These are phyloP conservation scores for Uropsilus gracilis DNA, from an alignment of 2,113 vertebrate species.

Conservation along the genomic window DNA sequence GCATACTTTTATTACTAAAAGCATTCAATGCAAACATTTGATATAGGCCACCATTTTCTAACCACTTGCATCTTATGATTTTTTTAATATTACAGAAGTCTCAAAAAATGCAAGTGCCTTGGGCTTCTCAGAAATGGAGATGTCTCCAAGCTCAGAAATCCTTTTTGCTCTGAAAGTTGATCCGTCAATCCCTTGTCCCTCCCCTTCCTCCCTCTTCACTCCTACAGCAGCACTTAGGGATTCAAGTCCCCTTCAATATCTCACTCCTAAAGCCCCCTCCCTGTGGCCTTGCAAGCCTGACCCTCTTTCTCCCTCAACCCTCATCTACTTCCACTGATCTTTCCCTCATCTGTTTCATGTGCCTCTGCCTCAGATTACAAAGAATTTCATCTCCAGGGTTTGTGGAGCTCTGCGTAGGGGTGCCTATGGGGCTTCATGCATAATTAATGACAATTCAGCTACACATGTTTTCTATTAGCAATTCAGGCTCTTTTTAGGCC, in stretches of 20 bases:
- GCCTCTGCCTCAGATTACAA: background rate
- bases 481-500: constrained; percentile 72
- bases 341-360: background rate
- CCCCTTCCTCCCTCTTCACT: background rate
- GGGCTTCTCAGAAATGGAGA: background rate
- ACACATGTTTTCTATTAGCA: constrained; percentile 75
- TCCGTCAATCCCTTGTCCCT: background rate
- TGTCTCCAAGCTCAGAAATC: background rate
- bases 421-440: constrained; percentile 55
- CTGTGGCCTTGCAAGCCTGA: background rate
- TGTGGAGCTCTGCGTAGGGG: background rate
- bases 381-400: constrained; percentile 7
- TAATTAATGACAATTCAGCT: constrained; percentile 74
- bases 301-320: background rate
- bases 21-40: background rate
- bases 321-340: background rate
- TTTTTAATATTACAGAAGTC: background rate
- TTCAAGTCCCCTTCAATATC: background rate
- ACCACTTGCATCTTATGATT: background rate
- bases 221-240: background rate
- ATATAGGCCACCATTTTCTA: background rate
- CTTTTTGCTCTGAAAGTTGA: background rate
- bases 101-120: background rate
- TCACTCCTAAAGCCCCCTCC: background rate
- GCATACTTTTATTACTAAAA: constrained; percentile 21